These are phyloP conservation scores for Myrmophylax atrothorax DNA, from an alignment of 2,113 vertebrate species.

Conservation along the genomic window DNA sequence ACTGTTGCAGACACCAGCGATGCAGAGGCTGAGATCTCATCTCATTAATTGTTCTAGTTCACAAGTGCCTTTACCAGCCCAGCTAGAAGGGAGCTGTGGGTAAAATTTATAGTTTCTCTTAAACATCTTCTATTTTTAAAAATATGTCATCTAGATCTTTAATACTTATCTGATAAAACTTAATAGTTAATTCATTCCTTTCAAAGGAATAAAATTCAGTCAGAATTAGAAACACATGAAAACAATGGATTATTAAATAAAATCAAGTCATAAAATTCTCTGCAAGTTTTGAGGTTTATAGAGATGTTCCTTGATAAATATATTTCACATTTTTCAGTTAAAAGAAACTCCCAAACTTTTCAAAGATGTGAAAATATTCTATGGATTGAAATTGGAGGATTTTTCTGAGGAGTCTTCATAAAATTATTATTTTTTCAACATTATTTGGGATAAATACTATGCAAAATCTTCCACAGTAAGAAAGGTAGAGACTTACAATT, in stretches of 20 bases:
- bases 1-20: background rate
- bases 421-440: background rate
- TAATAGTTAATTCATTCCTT: background rate
- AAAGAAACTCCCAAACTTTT: background rate
- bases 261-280: background rate
- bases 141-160: fast-evolving
- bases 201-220: background rate
- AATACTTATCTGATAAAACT: background rate
- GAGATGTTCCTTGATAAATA: background rate
- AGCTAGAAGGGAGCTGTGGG: background rate
- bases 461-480: background rate
- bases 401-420: background rate
- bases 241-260: background rate
- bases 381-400: background rate
- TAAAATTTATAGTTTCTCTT: background rate
- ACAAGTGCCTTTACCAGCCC: background rate
- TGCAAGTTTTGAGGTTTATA: background rate
- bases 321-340: background rate
- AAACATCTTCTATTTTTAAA: background rate
- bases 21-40: background rate
- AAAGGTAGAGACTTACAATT: background rate
- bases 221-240: background rate
- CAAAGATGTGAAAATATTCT: background rate
- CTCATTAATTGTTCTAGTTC: background rate
- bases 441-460: background rate